These are phyloP conservation scores for Micromesistius poutassou DNA, from an alignment of 2,797 vertebrate genomes.

Conservation along the genomic window DNA sequence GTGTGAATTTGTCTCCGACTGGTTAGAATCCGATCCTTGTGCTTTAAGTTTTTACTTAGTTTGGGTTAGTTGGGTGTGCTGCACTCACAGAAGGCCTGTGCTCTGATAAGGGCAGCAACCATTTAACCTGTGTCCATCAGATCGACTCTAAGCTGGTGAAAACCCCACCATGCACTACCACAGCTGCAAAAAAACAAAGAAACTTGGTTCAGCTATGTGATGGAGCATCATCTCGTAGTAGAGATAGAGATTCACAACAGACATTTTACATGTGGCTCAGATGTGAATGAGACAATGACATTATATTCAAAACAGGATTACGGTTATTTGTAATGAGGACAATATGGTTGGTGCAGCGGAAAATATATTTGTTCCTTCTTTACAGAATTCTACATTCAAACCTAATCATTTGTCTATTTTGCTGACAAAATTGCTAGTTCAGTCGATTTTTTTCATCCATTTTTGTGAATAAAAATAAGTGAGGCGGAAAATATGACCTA, in stretches of 20 bases:
- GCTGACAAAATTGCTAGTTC: not conserved
- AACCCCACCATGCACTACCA: not conserved
- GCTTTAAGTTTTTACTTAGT: not conserved
- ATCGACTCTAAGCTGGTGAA: not conserved
- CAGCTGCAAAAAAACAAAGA: no score
- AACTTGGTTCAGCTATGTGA: not conserved
- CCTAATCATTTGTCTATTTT: not conserved
- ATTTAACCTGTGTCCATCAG: not conserved
- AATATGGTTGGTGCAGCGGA: not conserved
- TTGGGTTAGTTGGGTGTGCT: not conserved
- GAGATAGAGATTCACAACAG: not conserved
- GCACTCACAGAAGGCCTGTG: no score
- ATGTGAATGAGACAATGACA: not conserved
- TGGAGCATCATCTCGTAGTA: not conserved
- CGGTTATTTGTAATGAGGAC: not conserved
- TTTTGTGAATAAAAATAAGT: no score
- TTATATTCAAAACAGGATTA: not conserved
- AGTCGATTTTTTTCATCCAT: no score
- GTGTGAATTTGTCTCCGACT: not conserved
- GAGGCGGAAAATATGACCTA: not conserved
- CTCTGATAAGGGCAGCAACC: not conserved
- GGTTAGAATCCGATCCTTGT: not conserved
- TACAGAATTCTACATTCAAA: not conserved
- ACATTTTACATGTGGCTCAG: not conserved
- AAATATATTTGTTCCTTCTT: not conserved